Evolutionary conservation across 2,888 invertebrate species (phyloP).

Genomic region (Amphipoea lucens): DNA sequence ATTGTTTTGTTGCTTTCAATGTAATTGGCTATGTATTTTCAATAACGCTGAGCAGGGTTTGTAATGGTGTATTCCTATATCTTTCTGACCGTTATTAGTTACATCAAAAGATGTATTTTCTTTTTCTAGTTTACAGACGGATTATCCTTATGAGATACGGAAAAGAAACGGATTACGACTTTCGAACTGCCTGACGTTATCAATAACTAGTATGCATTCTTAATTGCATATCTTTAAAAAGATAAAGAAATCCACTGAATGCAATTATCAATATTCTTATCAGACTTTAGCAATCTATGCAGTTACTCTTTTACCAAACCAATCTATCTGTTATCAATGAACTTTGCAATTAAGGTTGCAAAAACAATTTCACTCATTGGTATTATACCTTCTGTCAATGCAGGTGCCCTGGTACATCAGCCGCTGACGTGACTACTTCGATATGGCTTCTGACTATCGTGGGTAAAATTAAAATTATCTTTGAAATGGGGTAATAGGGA

Average conservation of each 20-base stretch:
- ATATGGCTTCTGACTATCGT: slow-evolving; percentile 6
- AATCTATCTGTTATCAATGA: slow-evolving; percentile 41
- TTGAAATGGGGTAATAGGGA: neutral
- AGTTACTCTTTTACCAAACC: slow-evolving; percentile 19
- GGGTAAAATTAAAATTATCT: slow-evolving; percentile 27
- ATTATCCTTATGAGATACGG: neutral
- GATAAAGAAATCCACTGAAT: slow-evolving; percentile 31
- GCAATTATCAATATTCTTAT: slow-evolving; percentile 20
- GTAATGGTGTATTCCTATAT: neutral
- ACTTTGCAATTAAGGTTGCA: slow-evolving; percentile 40
- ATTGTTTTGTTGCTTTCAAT: slow-evolving; percentile 16
- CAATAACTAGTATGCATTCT: slow-evolving; percentile 14
- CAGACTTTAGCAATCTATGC: slow-evolving; percentile 5
- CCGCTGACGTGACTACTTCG: slow-evolving; percentile 8
- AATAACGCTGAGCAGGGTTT: neutral
- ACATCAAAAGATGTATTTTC: neutral
- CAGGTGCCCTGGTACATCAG: slow-evolving; percentile 44
- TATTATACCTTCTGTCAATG: slow-evolving; percentile 24
- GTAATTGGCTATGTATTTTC: slow-evolving; percentile 39
- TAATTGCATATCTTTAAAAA: slow-evolving; percentile 16
- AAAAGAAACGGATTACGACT: slow-evolving; percentile 12
- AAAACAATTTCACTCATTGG: slow-evolving; percentile 14
- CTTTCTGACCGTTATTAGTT: neutral
- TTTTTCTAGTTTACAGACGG: neutral
- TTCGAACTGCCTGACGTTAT: neutral